These are phyloP conservation scores for Chaetophractus vellerosus DNA, from an alignment of 2,797 vertebrate genomes.

Conservation along the genomic window DNA sequence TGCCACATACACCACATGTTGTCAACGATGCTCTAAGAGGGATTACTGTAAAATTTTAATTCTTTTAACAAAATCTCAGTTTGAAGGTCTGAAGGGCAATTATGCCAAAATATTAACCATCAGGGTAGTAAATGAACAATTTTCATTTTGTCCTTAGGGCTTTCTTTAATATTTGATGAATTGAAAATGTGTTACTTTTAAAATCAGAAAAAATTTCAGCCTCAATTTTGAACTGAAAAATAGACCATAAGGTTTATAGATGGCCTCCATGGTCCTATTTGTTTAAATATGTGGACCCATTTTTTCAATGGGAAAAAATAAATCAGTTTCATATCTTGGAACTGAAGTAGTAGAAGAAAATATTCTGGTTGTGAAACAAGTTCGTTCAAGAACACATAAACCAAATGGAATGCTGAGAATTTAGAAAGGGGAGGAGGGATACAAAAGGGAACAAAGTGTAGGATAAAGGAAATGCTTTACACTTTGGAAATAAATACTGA, in stretches of 20 bases:
- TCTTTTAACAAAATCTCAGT: background rate
- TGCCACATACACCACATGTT: no score
- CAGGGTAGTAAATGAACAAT: background rate
- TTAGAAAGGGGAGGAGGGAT: background rate
- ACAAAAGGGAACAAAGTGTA: background rate
- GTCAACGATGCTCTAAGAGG: background rate
- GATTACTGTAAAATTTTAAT: background rate
- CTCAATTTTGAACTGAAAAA: background rate
- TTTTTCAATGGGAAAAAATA: background rate
- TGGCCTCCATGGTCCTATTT: background rate
- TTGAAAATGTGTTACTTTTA: conserved; percentile 7
- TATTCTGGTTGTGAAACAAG: background rate
- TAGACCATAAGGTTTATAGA: background rate
- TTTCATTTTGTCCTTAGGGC: background rate
- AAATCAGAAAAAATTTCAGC: background rate
- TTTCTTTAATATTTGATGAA: conserved; percentile 40
- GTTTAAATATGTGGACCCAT: background rate
- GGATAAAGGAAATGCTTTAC: background rate
- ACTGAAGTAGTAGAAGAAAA: conserved; percentile 28
- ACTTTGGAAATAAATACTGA: background rate
- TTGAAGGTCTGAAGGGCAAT: background rate
- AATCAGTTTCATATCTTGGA: background rate
- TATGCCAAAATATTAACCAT: background rate
- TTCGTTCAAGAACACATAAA: conserved; percentile 1
- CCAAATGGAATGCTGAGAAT: background rate